Evolutionary conservation across 2,888 invertebrate species (phyloP), one percentile per base, ranked within the genome.

Genomic region (Scaptomyza caliginosa): DNA sequence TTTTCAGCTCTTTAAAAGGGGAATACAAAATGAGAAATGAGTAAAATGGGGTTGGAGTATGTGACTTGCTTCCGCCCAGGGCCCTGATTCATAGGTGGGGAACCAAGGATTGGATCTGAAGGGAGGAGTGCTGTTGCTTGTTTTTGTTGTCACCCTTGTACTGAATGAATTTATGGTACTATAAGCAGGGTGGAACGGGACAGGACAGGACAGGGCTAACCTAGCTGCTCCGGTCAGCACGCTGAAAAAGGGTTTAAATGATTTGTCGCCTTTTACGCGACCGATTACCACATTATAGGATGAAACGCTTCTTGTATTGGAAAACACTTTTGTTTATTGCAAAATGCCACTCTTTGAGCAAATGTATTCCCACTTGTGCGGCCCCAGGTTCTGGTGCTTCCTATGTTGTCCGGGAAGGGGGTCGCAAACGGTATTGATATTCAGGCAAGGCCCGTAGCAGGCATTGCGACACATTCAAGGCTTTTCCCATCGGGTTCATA

Each of bases 181-280:
- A 51, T 11, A 43, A 45, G 52, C 54, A n/a, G 19, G 24, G 10
- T n/a, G 43, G 38, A 19, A 11, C n/a, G 4, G 38, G 23, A 13
- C 24, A 16, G n/a, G n/a, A n/a, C n/a, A n/a, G n/a, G n/a, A n/a
- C n/a, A n/a, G n/a, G n/a, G 50, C 8, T 38, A 8, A 7, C 13
- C n/a, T 63, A 26, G 26, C 46, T 38, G 39, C 40, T 13, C 13
- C 28, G 67, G 59, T 32, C 67, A 67, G 21, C 55, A 42, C 62
- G 39, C 43, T 64, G 59, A 64, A 58, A 71, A 70, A 62, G 77
- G 68, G 76, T 76, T 77, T 78, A 89, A 90, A 89, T 89, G 89
- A 89, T 89, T 89, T 90, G 90, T 89, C 89, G 90, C 90, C 89
- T 89, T 88, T 90, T 89, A 88, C 82, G 78, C 90, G 81, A 89